Percentiles rank a stretch among this genome's conserved stretches.
Conservation (phyloP, 2,888 invertebrate species). For the Orthosia gothica region DNA sequence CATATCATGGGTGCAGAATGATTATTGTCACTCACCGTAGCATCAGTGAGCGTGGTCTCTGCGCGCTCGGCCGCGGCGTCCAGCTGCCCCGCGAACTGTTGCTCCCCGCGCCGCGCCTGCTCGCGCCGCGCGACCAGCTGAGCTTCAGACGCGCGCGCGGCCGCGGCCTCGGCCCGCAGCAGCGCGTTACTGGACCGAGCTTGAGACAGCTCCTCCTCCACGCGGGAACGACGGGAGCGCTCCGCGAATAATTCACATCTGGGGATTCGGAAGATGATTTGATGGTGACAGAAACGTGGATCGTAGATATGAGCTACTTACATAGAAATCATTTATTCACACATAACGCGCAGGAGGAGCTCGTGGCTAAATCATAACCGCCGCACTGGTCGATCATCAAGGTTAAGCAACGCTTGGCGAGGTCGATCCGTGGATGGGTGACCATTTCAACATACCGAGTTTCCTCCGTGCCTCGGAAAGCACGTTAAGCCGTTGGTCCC, state of each 20-base stretch:
- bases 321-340: no score
- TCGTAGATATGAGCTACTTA: no score
- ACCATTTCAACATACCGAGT: no score
- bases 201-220: constrained; percentile 79
- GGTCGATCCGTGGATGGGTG: no score
- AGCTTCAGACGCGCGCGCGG: constrained; percentile 62
- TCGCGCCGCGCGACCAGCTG: constrained; percentile 56
- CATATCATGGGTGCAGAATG: no score
- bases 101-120: constrained; percentile 60
- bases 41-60: constrained; percentile 66
- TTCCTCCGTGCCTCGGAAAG: no score
- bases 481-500: no score
- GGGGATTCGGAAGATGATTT: neutral
- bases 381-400: no score
- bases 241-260: constrained; percentile 85
- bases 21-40: constrained; percentile 59
- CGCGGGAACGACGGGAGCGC: constrained; percentile 83
- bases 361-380: no score
- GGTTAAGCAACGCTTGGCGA: no score
- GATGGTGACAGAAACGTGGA: no score
- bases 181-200: constrained; percentile 68
- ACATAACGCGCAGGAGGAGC: no score
- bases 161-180: constrained; percentile 71
- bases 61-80: constrained; percentile 66
- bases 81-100: constrained; percentile 36